A percentile compares a stretch with the other conserved stretches of the same genome.
Conservation (phyloP, 23 tunicate species). For the Oikopleura vanhoeffeni region DNA sequence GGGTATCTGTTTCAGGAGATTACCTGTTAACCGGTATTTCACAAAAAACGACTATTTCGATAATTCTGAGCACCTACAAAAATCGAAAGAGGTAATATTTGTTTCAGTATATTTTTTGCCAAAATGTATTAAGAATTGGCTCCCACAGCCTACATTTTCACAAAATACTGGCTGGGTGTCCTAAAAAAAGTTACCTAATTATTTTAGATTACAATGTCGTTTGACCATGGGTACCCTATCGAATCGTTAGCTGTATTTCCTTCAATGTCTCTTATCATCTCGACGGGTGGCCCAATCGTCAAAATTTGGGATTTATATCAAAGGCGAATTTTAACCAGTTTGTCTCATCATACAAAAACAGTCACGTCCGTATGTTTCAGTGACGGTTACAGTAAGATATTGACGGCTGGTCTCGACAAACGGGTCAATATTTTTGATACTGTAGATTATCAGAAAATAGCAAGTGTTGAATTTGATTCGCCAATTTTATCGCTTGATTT, state of each 20-base stretch:
- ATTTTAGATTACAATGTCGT: constrained; percentile 1
- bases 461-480: background rate
- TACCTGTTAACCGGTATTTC: too few relatives aligned
- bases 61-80: too few relatives aligned
- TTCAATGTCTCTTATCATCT: background rate
- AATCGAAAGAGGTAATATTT: too few relatives aligned
- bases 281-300: constrained; percentile 1
- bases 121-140: too few relatives aligned
- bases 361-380: background rate
- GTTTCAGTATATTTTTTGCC: too few relatives aligned
- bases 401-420: constrained; percentile 12
- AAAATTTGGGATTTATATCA: background rate
- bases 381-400: background rate
- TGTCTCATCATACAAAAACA: background rate
- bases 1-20: too few relatives aligned
- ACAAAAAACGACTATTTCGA: too few relatives aligned
- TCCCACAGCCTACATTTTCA: too few relatives aligned
- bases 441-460: background rate
- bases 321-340: background rate
- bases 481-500: background rate
- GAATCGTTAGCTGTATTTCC: constrained; percentile 3
- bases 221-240: background rate
- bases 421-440: background rate
- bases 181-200: too few relatives aligned
- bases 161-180: too few relatives aligned